phyloP scores from a whole-genome alignment of 2,888 invertebrate genomes.

The Molanna angustata region DNA sequence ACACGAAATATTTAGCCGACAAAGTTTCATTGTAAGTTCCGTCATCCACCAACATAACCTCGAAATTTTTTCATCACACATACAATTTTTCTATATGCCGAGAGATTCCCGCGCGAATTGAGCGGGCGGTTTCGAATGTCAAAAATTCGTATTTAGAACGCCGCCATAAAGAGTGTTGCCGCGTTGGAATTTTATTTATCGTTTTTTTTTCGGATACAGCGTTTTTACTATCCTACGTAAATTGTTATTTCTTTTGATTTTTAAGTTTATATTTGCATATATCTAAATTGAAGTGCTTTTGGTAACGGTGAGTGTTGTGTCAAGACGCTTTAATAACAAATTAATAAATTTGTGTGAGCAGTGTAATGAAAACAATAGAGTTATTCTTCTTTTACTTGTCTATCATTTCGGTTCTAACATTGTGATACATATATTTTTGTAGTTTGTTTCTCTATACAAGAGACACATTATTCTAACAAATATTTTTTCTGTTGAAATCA shows the following conservation, averaged over 20 bases:
- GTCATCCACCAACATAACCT: background rate
- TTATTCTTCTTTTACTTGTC: slow-evolving; percentile 7
- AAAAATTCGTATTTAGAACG: background rate
- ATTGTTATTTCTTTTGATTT: background rate
- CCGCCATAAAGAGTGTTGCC: background rate
- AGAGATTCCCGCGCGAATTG: too few relatives aligned
- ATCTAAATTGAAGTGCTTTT: slow-evolving; percentile 1
- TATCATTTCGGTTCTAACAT: slow-evolving; percentile 1
- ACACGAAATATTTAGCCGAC: slow-evolving; percentile 10
- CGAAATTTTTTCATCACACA: background rate
- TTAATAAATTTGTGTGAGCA: background rate
- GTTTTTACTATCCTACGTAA: background rate
- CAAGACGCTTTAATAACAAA: background rate
- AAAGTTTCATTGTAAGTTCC: slow-evolving; percentile 18
- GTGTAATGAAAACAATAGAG: background rate
- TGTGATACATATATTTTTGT: background rate
- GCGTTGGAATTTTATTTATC: background rate
- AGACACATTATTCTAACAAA: background rate
- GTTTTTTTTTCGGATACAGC: background rate
- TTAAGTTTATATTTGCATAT: background rate
- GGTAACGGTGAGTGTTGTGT: slow-evolving; percentile 10
- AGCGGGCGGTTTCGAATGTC: background rate
- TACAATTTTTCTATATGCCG: too few relatives aligned
- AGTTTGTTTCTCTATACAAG: background rate
- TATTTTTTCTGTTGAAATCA: background rate